Evolutionary conservation across 2,113 vertebrate species (phyloP).

Genomic region (Hypocryptadius cinnamomeus): DNA sequence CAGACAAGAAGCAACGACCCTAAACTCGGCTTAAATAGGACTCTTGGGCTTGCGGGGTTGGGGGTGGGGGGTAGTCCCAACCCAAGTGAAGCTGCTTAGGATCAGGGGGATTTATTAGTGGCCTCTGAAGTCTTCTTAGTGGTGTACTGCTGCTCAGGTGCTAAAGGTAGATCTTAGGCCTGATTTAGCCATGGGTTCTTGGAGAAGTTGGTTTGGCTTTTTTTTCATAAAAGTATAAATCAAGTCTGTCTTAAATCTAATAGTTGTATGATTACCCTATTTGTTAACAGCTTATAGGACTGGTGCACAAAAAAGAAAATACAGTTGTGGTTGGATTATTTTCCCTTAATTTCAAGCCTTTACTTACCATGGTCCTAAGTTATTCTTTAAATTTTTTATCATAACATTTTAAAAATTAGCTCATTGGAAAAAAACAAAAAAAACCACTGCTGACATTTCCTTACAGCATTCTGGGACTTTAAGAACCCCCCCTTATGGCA

Average conservation of each 20-base stretch:
- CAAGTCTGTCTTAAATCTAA: fast-evolving
- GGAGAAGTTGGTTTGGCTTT: fast-evolving
- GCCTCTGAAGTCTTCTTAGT: fast-evolving
- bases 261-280: fast-evolving
- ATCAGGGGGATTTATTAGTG: neutral
- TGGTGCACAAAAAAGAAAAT: neutral
- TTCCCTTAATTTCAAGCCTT: neutral
- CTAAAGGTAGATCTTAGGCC: fast-evolving
- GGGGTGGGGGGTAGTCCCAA: neutral
- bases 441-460: fast-evolving
- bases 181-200: fast-evolving
- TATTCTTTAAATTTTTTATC: fast-evolving
- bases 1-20: fast-evolving
- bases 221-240: fast-evolving
- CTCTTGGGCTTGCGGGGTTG: too few species aligned
- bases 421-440: neutral
- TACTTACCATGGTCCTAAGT: fast-evolving
- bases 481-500: fast-evolving
- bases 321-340: neutral
- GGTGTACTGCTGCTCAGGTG: fast-evolving
- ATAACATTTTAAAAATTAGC: fast-evolving
- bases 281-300: neutral
- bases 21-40: neutral
- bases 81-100: neutral
- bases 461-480: fast-evolving